Evolutionary conservation across 2,113 vertebrate species (phyloP).

Genomic region (Strix aluco): DNA sequence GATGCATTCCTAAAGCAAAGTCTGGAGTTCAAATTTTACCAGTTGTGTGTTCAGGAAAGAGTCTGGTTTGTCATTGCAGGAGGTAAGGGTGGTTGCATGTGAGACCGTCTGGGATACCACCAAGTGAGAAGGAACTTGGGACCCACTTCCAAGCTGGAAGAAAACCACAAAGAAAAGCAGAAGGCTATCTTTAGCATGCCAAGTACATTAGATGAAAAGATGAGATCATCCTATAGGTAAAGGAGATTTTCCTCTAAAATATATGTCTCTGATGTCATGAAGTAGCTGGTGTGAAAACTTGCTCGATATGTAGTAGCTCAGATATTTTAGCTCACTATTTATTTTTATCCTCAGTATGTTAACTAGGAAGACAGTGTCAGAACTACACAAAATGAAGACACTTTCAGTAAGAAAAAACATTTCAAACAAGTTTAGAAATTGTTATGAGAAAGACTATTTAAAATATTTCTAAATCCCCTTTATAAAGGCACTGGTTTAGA

Average conservation of each 20-base stretch:
- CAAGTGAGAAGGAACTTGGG: background rate
- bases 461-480: background rate
- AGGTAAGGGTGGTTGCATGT: background rate
- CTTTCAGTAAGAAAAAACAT: background rate
- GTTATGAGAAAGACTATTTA: background rate
- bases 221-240: constrained; percentile 35
- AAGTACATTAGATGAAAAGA: constrained; percentile 23
- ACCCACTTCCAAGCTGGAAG: constrained; percentile 29
- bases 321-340: constrained; percentile 50
- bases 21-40: background rate
- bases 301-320: constrained; percentile 26
- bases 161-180: constrained; percentile 10
- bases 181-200: constrained; percentile 34
- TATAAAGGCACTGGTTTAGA: background rate
- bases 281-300: constrained; percentile 52
- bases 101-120: background rate
- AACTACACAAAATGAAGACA: constrained; percentile 14
- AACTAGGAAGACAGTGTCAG: constrained; percentile 36
- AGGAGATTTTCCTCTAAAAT: constrained; percentile 36
- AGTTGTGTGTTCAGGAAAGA: background rate
- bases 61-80: background rate
- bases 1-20: background rate
- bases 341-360: constrained; percentile 55
- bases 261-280: constrained; percentile 45
- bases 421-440: background rate